Conservation (phyloP, 2,113 vertebrate genomes). For the Mugil cephalus region DNA sequence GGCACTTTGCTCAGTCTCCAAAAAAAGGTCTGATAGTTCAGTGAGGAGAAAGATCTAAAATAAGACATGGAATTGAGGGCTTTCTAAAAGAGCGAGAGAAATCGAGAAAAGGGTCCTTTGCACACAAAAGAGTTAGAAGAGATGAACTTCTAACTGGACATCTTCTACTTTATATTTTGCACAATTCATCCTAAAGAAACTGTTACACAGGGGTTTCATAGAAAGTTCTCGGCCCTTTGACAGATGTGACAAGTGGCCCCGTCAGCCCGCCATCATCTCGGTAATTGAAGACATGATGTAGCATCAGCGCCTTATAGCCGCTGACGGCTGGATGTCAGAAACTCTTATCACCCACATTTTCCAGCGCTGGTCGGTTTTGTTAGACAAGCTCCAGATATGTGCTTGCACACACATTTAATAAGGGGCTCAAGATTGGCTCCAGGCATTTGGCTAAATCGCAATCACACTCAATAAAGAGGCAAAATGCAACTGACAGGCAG, state of each 20-base stretch:
- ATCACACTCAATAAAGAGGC: conserved; percentile 66
- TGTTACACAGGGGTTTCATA: background rate
- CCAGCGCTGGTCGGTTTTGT: conserved; percentile 65
- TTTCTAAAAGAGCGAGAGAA: conserved; percentile 24
- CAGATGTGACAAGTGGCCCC: conserved; percentile 43
- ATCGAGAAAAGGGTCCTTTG: background rate
- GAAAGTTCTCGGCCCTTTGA: conserved; percentile 21
- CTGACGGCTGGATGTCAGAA: conserved; percentile 43
- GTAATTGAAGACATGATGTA: conserved; percentile 66
- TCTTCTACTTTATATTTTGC: conserved; percentile 2
- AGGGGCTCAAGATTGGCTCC: conserved; percentile 60
- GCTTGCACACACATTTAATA: conserved; percentile 65
- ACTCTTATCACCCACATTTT: conserved; percentile 43
- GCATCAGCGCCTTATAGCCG: conserved; percentile 55
- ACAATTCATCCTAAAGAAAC: background rate
- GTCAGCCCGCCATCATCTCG: conserved; percentile 19
- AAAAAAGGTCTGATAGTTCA: conserved; percentile 53
- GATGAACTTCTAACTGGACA: background rate
- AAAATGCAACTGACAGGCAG: conserved; percentile 42
- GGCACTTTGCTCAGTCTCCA: conserved; percentile 52
- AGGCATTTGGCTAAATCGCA: conserved; percentile 37
- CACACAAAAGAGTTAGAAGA: background rate
- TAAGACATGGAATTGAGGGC: conserved; percentile 36
- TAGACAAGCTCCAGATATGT: conserved; percentile 69
- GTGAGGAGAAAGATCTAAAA: conserved; percentile 49